phyloP scores from a whole-genome alignment of 2,113 vertebrate genomes.

The Hippolais icterina region DNA sequence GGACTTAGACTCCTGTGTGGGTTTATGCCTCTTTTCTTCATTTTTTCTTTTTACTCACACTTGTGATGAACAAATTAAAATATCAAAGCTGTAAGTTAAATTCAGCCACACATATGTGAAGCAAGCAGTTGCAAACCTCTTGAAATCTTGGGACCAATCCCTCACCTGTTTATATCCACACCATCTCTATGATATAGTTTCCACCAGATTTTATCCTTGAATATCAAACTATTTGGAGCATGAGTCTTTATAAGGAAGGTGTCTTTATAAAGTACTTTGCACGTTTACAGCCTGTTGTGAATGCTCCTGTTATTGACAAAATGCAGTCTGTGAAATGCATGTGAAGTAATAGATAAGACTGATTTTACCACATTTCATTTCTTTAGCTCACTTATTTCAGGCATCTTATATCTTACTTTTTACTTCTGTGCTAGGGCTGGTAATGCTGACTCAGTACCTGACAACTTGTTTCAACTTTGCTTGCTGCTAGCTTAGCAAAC shows the following conservation, averaged over 20 bases:
- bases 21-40: background rate
- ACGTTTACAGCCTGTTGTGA: background rate
- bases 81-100: background rate
- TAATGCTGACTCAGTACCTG: background rate
- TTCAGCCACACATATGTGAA: background rate
- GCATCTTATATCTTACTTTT: background rate
- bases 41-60: background rate
- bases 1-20: background rate
- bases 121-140: background rate
- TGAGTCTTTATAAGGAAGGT: background rate
- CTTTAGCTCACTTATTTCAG: background rate
- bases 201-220: background rate
- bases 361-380: background rate
- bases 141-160: background rate
- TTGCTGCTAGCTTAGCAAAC: background rate
- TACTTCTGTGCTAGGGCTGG: background rate
- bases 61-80: background rate
- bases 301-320: background rate
- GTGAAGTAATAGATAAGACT: background rate
- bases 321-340: background rate
- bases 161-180: background rate
- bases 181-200: background rate
- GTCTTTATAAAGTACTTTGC: background rate
- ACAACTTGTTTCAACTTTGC: background rate
- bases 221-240: background rate